Evolutionary conservation across 2,888 invertebrate genomes (phyloP).

Genomic region (Pseudoips prasinana): DNA sequence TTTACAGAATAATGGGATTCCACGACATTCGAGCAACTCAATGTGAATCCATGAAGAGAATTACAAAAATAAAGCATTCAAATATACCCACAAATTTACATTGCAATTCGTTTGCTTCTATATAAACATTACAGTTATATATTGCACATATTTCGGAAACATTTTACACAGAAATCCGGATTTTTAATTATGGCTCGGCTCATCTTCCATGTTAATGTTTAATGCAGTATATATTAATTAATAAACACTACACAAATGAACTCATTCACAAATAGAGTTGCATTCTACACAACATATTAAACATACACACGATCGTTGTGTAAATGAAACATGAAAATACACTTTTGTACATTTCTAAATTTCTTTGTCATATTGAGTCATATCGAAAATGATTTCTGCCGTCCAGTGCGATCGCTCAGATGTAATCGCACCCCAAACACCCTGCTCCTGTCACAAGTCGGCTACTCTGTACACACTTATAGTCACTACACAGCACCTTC

Average conservation of each 20-base stretch:
- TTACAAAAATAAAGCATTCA: slow-evolving; percentile 17
- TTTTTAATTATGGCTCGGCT: slow-evolving; percentile 80
- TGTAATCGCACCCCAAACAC: slow-evolving; percentile 45
- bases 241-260: slow-evolving; percentile 43
- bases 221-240: slow-evolving; percentile 43
- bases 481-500: slow-evolving; percentile 71
- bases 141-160: slow-evolving; percentile 72
- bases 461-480: slow-evolving; percentile 50
- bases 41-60: slow-evolving; percentile 21
- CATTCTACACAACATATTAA: slow-evolving; percentile 31
- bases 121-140: slow-evolving; percentile 63
- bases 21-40: slow-evolving; percentile 45
- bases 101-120: slow-evolving; percentile 31
- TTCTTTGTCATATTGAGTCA: slow-evolving; percentile 36
- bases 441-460: slow-evolving; percentile 56
- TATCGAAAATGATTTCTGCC: slow-evolving; percentile 22
- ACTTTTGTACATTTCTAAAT: slow-evolving; percentile 35
- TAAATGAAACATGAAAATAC: slow-evolving; percentile 31
- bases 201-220: slow-evolving; percentile 59
- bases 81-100: slow-evolving; percentile 19
- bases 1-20: slow-evolving; percentile 23
- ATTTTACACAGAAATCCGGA: slow-evolving; percentile 73
- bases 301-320: slow-evolving; percentile 25
- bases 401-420: slow-evolving; percentile 32
- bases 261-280: slow-evolving; percentile 46